Evolutionary conservation across 92 coral and sea anemone species (phyloP).

Genomic region (Phenganax marumi): DNA sequence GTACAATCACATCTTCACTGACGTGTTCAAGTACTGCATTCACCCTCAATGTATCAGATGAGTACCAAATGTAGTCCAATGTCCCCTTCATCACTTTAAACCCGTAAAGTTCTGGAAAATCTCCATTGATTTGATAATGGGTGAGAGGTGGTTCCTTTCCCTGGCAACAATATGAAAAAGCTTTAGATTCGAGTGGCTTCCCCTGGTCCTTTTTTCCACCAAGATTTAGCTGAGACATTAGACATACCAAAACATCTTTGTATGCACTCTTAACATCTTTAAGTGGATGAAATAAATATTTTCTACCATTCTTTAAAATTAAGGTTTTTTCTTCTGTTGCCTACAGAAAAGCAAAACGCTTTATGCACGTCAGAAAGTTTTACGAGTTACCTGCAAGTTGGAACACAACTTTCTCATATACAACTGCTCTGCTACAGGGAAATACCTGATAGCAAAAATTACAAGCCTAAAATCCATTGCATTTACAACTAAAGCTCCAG

Average conservation of each 20-base stretch:
- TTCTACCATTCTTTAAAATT: slow-evolving; percentile 36
- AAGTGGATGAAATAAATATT: slow-evolving; percentile 55
- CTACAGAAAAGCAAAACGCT: slow-evolving; percentile 26
- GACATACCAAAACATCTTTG: slow-evolving; percentile 59
- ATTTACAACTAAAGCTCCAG: too few relatives aligned
- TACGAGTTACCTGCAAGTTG: too few relatives aligned
- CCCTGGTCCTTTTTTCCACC: neutral
- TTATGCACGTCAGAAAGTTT: too few relatives aligned
- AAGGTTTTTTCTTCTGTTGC: slow-evolving; percentile 38
- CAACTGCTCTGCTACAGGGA: too few relatives aligned
- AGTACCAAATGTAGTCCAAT: slow-evolving; percentile 79
- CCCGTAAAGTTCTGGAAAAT: slow-evolving; percentile 14
- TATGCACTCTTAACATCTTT: slow-evolving; percentile 56
- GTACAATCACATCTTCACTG: slow-evolving; percentile 48
- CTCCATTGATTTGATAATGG: slow-evolving; percentile 27
- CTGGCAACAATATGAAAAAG: neutral
- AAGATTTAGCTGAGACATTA: neutral
- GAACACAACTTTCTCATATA: neutral
- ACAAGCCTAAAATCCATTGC: too few relatives aligned
- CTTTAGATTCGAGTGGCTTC: neutral
- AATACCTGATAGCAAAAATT: too few relatives aligned
- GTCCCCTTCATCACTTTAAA: slow-evolving; percentile 50
- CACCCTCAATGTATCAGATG: slow-evolving; percentile 56
- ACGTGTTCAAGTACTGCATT: slow-evolving; percentile 62
- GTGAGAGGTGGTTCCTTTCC: slow-evolving; percentile 26